These are phyloP conservation scores for Trachelus stipa DNA, from an alignment of 2,888 invertebrate genomes.

Conservation along the genomic window DNA sequence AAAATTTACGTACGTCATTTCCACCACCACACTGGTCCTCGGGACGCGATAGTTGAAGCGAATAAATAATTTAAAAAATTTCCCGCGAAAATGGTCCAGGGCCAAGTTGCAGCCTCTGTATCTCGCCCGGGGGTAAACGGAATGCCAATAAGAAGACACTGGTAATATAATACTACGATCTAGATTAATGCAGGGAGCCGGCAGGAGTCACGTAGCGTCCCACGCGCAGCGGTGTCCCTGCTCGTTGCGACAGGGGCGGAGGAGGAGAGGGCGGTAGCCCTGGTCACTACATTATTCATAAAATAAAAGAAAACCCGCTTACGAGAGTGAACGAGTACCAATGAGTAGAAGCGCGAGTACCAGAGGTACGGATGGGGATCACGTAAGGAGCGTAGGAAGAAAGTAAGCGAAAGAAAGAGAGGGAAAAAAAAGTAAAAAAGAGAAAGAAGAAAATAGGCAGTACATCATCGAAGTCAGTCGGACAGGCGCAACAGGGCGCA, in stretches of 20 bases:
- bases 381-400: constrained; percentile 29
- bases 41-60: not conserved
- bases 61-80: not conserved
- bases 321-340: not conserved
- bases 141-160: constrained; percentile 47
- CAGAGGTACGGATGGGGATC: constrained; percentile 17
- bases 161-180: constrained; percentile 57
- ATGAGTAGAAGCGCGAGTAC: constrained; percentile 3
- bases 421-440: constrained; percentile 10
- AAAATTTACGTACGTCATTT: not conserved
- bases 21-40: too few relatives aligned
- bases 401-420: not conserved
- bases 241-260: constrained; percentile 28
- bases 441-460: constrained; percentile 29
- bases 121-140: constrained; percentile 21
- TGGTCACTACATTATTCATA: constrained; percentile 48
- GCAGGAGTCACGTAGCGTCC: constrained; percentile 53
- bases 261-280: constrained; percentile 23
- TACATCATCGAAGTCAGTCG: constrained; percentile 15
- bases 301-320: constrained; percentile 37
- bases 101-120: not conserved
- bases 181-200: constrained; percentile 54
- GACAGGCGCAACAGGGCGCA: not conserved
- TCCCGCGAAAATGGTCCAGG: not conserved
- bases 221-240: constrained; percentile 51